These are phyloP conservation scores for Helobdella robusta DNA, from an alignment of 2,888 invertebrate genomes.

Conservation along the genomic window DNA sequence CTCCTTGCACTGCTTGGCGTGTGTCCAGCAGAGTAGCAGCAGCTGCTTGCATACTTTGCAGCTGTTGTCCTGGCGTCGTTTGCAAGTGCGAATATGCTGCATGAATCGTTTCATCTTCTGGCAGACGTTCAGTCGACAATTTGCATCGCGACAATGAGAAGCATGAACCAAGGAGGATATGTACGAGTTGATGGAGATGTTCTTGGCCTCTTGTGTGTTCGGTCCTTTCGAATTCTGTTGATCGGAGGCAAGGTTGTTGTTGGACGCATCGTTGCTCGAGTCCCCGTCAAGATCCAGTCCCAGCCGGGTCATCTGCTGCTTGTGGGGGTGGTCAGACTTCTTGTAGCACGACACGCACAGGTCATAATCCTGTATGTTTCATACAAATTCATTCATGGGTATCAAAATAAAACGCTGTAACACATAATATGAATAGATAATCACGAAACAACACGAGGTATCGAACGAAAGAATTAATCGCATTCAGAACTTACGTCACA, in stretches of 20 bases:
- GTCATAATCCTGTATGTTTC: constrained; percentile 81
- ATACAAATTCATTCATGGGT: no score
- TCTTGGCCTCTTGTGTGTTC: constrained; percentile 63
- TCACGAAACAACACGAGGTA: no score
- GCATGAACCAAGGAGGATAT: constrained; percentile 89
- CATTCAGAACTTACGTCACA: constrained; percentile 68
- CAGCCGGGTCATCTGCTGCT: constrained; percentile 75
- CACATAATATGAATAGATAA: no score
- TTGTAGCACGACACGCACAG: constrained; percentile 88
- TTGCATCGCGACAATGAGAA: constrained; percentile 94
- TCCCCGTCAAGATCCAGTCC: constrained; percentile 61
- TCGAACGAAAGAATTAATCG: neutral
- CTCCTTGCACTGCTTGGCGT: constrained; percentile 86
- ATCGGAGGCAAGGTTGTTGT: neutral
- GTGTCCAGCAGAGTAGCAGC: constrained; percentile 94
- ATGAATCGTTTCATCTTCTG: constrained; percentile 99
- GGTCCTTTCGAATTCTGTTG: constrained; percentile 42
- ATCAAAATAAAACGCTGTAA: no score
- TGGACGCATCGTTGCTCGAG: constrained; percentile 24
- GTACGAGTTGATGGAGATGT: constrained; percentile 75
- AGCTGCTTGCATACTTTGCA: constrained; percentile 98
- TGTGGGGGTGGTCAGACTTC: constrained; percentile 87
- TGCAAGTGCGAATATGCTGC: constrained; percentile 90
- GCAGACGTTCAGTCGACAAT: constrained; percentile 91
- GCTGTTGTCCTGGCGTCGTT: constrained; percentile 64